phyloP scores from a whole-genome alignment of 2,113 vertebrate genomes.

The Nothoprocta pentlandii region DNA sequence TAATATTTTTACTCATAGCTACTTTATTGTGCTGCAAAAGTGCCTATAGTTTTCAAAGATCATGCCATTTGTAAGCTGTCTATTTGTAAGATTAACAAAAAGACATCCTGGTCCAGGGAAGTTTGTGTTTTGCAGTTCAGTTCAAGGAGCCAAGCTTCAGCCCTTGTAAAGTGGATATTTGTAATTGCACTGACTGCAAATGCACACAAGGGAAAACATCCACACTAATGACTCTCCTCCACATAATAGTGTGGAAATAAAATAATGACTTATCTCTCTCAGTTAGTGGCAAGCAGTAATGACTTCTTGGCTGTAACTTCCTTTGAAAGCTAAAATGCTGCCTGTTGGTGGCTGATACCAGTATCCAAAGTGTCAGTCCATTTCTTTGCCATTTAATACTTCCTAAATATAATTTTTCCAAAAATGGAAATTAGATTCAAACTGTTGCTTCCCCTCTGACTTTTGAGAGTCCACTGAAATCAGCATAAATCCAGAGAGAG shows the following conservation, averaged over 20 bases:
- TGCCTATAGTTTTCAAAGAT: background rate
- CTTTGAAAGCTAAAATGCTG: background rate
- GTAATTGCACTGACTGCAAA: background rate
- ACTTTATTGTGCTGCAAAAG: background rate
- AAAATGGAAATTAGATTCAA: background rate
- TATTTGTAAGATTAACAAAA: background rate
- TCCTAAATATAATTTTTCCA: background rate
- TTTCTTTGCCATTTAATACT: background rate
- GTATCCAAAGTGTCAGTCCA: background rate
- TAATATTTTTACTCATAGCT: constrained; percentile 6
- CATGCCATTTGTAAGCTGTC: background rate
- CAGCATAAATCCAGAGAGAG: background rate
- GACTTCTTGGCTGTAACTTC: background rate
- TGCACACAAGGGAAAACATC: background rate
- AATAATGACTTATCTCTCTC: background rate
- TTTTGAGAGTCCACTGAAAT: background rate
- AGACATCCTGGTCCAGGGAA: background rate
- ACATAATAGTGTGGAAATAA: background rate
- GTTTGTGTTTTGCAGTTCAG: background rate
- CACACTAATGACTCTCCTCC: background rate
- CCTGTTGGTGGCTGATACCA: background rate
- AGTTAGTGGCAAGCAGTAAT: background rate
- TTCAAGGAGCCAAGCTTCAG: background rate
- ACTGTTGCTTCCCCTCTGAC: background rate
- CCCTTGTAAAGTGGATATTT: background rate